phyloP scores from a whole-genome alignment of 2,888 invertebrate species.

The Aspidapion aeneum region DNA sequence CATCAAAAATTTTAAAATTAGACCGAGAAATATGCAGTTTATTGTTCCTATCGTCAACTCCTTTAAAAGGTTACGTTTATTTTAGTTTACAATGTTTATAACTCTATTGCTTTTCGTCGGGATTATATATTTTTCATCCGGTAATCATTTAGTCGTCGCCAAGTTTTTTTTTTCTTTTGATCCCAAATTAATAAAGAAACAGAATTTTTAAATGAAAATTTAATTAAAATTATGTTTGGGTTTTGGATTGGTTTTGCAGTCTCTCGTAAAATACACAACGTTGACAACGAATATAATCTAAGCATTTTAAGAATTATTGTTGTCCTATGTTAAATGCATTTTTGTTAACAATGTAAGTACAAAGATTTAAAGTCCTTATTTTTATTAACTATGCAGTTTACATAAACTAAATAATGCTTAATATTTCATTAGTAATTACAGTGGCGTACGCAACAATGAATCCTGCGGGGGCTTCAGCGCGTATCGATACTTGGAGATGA shows the following conservation, averaged over 20 bases:
- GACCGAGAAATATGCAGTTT: background rate
- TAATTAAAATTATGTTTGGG: background rate
- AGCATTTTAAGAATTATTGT: too few relatives aligned
- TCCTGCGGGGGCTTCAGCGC: too few relatives aligned
- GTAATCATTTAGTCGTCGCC: background rate
- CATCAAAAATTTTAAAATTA: background rate
- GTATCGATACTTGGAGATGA: too few relatives aligned
- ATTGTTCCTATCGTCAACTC: background rate
- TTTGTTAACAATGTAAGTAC: too few relatives aligned
- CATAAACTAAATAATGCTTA: too few relatives aligned
- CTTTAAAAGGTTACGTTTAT: background rate
- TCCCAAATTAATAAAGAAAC: background rate
- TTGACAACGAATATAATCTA: too few relatives aligned
- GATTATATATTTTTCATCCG: background rate
- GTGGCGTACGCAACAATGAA: too few relatives aligned
- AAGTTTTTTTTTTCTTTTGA: background rate
- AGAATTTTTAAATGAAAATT: background rate
- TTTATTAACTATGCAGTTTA: too few relatives aligned
- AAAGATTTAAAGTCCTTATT: too few relatives aligned
- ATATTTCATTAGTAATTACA: too few relatives aligned
- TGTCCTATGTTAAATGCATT: too few relatives aligned
- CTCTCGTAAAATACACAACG: background rate
- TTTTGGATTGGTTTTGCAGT: background rate
- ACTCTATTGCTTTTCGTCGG: background rate
- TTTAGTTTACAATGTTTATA: background rate